These are phyloP conservation scores for Psittacus erithacus DNA, from an alignment of 2,113 vertebrate genomes.

Conservation along the genomic window DNA sequence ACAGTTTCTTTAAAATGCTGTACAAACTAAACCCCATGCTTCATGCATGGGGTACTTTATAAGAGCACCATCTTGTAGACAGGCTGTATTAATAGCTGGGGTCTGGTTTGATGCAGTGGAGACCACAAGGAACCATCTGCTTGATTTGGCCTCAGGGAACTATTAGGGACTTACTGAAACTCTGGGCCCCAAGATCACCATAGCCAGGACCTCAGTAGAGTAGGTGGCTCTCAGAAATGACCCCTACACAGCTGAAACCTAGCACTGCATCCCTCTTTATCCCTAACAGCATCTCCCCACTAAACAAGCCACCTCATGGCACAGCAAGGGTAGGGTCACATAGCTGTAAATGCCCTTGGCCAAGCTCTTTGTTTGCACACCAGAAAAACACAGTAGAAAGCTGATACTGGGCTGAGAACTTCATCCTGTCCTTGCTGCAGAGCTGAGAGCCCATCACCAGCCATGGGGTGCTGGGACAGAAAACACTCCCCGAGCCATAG, in stretches of 20 bases:
- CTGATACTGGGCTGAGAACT: not conserved
- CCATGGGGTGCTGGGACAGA: constrained; percentile 14
- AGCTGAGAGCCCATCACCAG: constrained; percentile 64
- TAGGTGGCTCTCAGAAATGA: not conserved
- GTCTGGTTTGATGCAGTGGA: not conserved
- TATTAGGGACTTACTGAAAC: not conserved
- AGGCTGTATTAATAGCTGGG: not conserved
- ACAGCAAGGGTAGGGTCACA: not conserved
- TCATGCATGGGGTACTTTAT: fast-evolving
- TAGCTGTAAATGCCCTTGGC: not conserved
- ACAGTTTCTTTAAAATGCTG: not conserved
- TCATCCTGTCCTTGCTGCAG: not conserved
- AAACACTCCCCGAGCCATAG: constrained; percentile 49
- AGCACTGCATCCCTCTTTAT: not conserved
- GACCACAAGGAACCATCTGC: not conserved
- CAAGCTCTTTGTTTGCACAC: not conserved
- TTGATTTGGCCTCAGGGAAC: not conserved
- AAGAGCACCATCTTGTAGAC: not conserved
- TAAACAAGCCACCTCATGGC: not conserved
- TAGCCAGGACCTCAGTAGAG: not conserved
- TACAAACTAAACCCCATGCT: not conserved
- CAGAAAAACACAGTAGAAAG: not conserved
- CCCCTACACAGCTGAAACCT: not conserved
- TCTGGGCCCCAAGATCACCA: not conserved
- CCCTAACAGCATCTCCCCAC: not conserved